Conservation (phyloP, 2,113 vertebrate species). For the Hoplias malabaricus region DNA sequence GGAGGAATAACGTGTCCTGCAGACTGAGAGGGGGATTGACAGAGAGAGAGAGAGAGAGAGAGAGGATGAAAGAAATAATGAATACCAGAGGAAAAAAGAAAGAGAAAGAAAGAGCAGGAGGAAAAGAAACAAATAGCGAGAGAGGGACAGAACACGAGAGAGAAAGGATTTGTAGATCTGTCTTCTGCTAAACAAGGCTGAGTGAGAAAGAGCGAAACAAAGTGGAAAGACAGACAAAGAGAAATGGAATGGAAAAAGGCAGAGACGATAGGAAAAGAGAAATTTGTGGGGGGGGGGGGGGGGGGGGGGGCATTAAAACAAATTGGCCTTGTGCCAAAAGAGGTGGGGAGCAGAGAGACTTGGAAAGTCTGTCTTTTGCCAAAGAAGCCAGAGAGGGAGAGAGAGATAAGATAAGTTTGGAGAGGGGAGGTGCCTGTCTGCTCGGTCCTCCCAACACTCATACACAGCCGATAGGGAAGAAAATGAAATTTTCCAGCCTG, state of each 20-base stretch:
- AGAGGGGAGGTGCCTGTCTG: slow-evolving; percentile 52
- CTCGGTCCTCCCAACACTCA: slow-evolving; percentile 49
- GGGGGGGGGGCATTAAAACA: slow-evolving; percentile 43
- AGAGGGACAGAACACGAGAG: no score
- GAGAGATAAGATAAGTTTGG: slow-evolving; percentile 58
- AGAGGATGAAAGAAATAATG: background rate
- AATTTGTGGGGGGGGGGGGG: slow-evolving; percentile 58
- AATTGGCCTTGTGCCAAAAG: no score
- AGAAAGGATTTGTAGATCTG: slow-evolving; percentile 34
- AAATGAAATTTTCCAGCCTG: slow-evolving; percentile 98
- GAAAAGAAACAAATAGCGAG: no score
- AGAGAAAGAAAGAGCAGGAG: slow-evolving; percentile 27
- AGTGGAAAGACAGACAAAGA: slow-evolving; percentile 14
- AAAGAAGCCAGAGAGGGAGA: background rate
- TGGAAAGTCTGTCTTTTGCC: no score
- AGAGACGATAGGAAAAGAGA: slow-evolving; percentile 23
- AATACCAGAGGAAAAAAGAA: background rate
- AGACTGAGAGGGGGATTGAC: slow-evolving; percentile 51
- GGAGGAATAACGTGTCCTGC: slow-evolving; percentile 48
- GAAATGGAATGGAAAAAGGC: background rate
- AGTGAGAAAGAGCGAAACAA: background rate
- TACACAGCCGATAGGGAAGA: slow-evolving; percentile 68
- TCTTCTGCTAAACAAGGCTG: slow-evolving; percentile 22
- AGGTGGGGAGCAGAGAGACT: background rate
- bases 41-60: slow-evolving; percentile 33